Evolutionary conservation across 2,113 vertebrate species (phyloP), one percentile per base, ranked within the genome.

Genomic region (Pangasianodon hypophthalmus): DNA sequence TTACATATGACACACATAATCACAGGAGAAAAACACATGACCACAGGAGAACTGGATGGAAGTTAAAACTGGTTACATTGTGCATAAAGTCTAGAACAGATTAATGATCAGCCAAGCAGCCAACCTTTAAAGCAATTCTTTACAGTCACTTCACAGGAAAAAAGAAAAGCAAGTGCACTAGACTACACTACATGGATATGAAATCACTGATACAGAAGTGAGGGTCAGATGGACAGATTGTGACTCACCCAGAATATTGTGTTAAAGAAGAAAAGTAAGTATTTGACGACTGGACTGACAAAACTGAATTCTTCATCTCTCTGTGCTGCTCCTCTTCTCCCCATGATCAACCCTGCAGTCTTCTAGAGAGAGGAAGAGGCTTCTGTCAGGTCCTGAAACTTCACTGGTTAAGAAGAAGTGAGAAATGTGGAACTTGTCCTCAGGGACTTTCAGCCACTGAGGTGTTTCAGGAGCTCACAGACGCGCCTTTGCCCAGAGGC

Each of bases 201-300:
- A 80, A 13, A 2, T 46, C 37, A 50, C 9, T n/a, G 14, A 69
- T 75, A 58, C 24, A 46, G 54, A 83, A 80, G 60, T 18, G 18
- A 84, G 41, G n/a, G 10, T 64, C 58, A 77, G 24, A 7, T 46
- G 64, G 11, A 71, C 52, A 50, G 41, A 60, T n/a, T 21, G 6
- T 3, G 56, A 95, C 98, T 98, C 95, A 99, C 98, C 98, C 98
- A 99, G 90, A 98, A 99, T 46, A 99, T 91, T 89, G 96, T 95
- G 93, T 98, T 99, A 93, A 98, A 99, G 83, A 97, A 88, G 94
- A 98, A 98, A 4, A 99, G 96, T 44, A 98, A 94, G 92, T 97
- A 98, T 93, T 99, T 99, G 87, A 97, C 97, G 89, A 96, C 90
- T 3, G 96, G 96, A 80, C 95, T 98, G 92, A 98, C 96, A 93